Percentiles rank a stretch among this genome's conserved stretches.
phyloP scores from a whole-genome alignment of 2,113 vertebrate species.

The Coptodon bakossiorum region DNA sequence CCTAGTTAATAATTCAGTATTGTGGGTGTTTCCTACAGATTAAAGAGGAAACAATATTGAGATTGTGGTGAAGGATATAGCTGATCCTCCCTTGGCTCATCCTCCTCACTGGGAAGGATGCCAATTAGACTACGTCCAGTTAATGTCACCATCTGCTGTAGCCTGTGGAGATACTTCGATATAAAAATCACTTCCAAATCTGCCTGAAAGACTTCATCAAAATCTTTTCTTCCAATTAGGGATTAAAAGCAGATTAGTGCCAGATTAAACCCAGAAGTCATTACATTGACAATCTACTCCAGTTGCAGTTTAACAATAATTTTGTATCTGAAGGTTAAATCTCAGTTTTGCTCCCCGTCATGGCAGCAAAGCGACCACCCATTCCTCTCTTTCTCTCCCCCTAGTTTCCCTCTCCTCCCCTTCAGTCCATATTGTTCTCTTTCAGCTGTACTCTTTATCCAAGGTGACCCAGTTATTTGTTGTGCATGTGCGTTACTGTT shows the following conservation, averaged over 20 bases:
- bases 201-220: neutral
- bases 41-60: neutral
- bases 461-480: neutral
- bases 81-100: neutral
- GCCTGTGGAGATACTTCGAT: neutral
- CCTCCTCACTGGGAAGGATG: neutral
- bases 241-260: neutral
- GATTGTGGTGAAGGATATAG: neutral
- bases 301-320: neutral
- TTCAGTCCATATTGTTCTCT: neutral
- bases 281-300: neutral
- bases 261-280: conserved; percentile 9
- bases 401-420: neutral
- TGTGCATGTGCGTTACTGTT: neutral
- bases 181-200: neutral
- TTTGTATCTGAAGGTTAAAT: neutral
- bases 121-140: neutral
- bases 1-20: neutral
- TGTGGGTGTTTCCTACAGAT: neutral
- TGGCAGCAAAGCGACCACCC: neutral
- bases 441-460: neutral
- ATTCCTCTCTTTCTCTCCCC: neutral
- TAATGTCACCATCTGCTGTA: neutral
- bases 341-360: neutral
- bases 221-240: neutral